A percentile compares a stretch with the other conserved stretches of the same genome.
Conservation (phyloP, 92 coral and sea anemone genomes). For the Paragorgia papillata region DNA sequence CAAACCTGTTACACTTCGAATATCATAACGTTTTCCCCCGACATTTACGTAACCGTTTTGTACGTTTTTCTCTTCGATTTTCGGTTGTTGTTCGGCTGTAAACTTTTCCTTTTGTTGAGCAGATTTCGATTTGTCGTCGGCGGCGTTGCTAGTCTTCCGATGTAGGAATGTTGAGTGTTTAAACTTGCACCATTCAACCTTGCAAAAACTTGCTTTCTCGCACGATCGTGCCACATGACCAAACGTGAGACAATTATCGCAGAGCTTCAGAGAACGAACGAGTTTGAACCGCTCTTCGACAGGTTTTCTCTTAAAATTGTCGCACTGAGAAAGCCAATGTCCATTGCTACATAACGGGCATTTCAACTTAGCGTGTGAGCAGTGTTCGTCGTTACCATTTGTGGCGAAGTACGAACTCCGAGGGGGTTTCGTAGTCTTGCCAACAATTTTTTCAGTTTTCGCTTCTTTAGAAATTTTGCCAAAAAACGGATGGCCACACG, state of each 20-base stretch:
- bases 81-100: neutral
- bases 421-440: neutral
- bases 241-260: conserved; percentile 59
- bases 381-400: neutral
- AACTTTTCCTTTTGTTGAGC: neutral
- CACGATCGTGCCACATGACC: conserved; percentile 58
- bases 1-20: conserved; percentile 26
- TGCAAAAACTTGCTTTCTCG: conserved; percentile 58
- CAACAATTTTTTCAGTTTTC: neutral
- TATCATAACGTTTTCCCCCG: conserved; percentile 9
- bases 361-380: neutral
- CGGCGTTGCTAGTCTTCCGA: neutral
- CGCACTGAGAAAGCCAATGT: conserved; percentile 65
- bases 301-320: too few species aligned
- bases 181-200: conserved; percentile 56
- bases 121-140: neutral
- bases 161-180: conserved; percentile 29
- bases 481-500: conserved; percentile 18
- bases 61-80: conserved; percentile 27
- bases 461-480: conserved; percentile 24
- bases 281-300: too few species aligned
- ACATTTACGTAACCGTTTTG: conserved; percentile 36
- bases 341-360: neutral
- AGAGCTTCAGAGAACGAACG: conserved; percentile 39
- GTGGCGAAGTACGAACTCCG: conserved; percentile 8